Percentiles rank a stretch among this genome's conserved stretches.
These are phyloP conservation scores for Mus caroli DNA, from an alignment of 2,797 vertebrate species.

Conservation along the genomic window DNA sequence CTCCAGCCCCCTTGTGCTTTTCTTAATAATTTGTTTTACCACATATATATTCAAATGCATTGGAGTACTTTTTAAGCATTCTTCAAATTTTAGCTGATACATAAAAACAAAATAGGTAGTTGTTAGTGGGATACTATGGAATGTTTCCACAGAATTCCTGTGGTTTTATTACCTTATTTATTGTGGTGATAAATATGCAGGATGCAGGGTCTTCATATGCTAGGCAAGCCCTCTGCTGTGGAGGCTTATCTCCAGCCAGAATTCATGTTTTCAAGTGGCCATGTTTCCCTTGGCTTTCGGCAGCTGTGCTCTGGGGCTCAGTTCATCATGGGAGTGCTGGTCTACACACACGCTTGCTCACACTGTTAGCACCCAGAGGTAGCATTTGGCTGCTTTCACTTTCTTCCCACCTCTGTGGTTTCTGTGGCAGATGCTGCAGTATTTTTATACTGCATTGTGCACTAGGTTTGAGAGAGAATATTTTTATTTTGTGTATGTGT, in stretches of 20 bases:
- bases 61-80: background rate
- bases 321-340: background rate
- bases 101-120: background rate
- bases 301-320: background rate
- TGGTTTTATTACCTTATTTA: background rate
- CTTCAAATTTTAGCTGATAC: background rate
- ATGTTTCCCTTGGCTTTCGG: constrained; percentile 17
- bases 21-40: background rate
- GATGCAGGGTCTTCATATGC: background rate
- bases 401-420: background rate
- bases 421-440: background rate
- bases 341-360: background rate
- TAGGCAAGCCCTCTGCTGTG: background rate
- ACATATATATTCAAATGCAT: background rate
- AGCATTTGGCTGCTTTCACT: background rate
- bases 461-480: background rate
- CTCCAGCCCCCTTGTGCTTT: background rate
- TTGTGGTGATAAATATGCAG: background rate
- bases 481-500: constrained; percentile 22
- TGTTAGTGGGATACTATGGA: background rate
- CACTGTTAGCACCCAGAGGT: background rate
- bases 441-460: background rate
- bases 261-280: background rate
- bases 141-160: background rate
- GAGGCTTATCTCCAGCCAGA: background rate